Evolutionary conservation across 2,797 vertebrate genomes (phyloP), one percentile per base, ranked within the genome.

Genomic region (Alca torda): DNA sequence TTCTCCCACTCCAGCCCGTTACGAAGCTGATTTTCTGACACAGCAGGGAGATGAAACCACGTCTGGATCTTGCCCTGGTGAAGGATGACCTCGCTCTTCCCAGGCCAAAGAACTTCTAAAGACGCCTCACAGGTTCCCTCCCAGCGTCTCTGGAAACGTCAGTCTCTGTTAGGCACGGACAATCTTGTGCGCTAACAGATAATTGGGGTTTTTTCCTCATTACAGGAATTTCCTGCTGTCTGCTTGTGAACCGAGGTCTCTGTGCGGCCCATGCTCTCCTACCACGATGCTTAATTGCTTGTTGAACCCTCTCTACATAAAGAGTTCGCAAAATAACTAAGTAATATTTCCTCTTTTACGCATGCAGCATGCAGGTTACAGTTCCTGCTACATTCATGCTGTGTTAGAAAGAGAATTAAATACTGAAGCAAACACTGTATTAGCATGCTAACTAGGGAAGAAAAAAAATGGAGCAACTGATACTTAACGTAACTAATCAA

Each of bases 361-460:
- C 97, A 95, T 95, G 95, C 95, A 92, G 72, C 96, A 94, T 96
- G 97, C 98, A 89, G 91, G 54, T 94, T 46, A 89, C 93, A 94
- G 51, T 51, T 92, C 77, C 92, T 90, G 96, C 97, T 97, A 95
- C 96, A 93, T 95, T 87, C 98, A 97, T 97, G 98, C 98, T 95
- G 84, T 83, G 97, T 98, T 98, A 97, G 93, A 96, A 72, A 98
- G 90, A 96, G 91, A 92, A 87, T 75, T 85, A 85, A 97, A 87
- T 60, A 93, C 94, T 94, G 96, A 97, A 98, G 95, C 83, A 94
- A 89, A 97, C 90, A 82, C 96, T 84, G 93, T 56, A 96, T 97
- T 96, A 97, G 96, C 98, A 98, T 98, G 99, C 98, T 98, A 97
- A 97, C 95, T 97, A 83, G 88, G 97, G 92, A 97, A 97, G 78